phyloP scores from a whole-genome alignment of 1,140 invertebrate genomes.

The Lamellibrachia luymesi region DNA sequence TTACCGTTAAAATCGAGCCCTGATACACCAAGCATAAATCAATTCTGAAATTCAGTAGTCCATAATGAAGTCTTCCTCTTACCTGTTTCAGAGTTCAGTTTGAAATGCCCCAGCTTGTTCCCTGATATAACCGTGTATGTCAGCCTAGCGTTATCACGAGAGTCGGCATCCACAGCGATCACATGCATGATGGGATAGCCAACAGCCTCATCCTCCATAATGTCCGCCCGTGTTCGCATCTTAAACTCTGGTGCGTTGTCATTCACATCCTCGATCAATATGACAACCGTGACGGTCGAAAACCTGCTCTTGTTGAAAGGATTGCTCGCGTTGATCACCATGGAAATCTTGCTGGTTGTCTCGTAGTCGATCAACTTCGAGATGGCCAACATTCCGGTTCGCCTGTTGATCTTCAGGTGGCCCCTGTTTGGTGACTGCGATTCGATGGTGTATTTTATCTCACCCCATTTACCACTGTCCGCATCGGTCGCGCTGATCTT shows the following conservation, averaged over 20 bases:
- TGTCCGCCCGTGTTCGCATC: slow-evolving; percentile 35
- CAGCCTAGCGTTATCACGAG: slow-evolving; percentile 80
- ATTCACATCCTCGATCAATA: slow-evolving; percentile 75
- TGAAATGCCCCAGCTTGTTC: slow-evolving; percentile 80
- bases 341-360: slow-evolving; percentile 71
- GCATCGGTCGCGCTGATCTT: slow-evolving; percentile 59
- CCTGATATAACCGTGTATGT: slow-evolving; percentile 69
- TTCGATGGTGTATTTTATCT: slow-evolving; percentile 88
- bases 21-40: not conserved
- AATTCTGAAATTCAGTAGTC: slow-evolving; percentile 11
- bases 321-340: slow-evolving; percentile 82
- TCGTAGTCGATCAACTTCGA: slow-evolving; percentile 79
- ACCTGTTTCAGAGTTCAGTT: slow-evolving; percentile 75
- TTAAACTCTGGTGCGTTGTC: slow-evolving; percentile 71
- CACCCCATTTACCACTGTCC: slow-evolving; percentile 77
- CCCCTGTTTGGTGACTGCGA: slow-evolving; percentile 66
- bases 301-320: slow-evolving; percentile 70
- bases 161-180: slow-evolving; percentile 82
- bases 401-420: slow-evolving; percentile 74
- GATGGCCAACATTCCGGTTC: slow-evolving; percentile 78
- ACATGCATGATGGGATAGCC: slow-evolving; percentile 72
- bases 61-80: slow-evolving; percentile 11
- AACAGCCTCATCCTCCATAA: slow-evolving; percentile 61
- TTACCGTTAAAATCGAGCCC: not conserved
- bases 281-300: slow-evolving; percentile 76